A percentile compares a stretch with the other conserved stretches of the same genome.
These are phyloP conservation scores for Rhodophaea formosa DNA, from an alignment of 2,888 invertebrate species.

Conservation along the genomic window DNA sequence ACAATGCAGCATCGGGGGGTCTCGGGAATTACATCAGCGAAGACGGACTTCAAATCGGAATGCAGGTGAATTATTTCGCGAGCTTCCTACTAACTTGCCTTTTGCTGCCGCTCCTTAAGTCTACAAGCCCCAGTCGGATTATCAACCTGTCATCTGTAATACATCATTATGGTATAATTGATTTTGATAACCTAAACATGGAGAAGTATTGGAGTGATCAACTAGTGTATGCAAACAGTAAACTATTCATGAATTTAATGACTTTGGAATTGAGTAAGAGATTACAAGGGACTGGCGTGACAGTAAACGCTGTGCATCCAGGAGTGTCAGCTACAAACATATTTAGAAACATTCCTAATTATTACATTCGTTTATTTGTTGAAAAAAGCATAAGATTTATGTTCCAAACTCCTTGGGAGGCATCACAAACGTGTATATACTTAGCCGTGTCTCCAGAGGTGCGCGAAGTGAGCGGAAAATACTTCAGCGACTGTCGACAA, in stretches of 20 bases:
- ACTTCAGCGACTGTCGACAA: conserved; percentile 82
- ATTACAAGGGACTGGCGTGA: conserved; percentile 83
- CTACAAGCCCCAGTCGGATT: conserved; percentile 83
- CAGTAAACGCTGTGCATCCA: conserved; percentile 86
- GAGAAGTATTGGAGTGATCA: conserved; percentile 77
- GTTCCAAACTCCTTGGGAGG: conserved; percentile 83
- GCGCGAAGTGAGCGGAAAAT: conserved; percentile 82
- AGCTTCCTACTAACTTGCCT: conserved; percentile 87
- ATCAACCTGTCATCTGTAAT: conserved; percentile 83
- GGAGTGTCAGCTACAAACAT: conserved; percentile 85
- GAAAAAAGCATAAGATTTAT: conserved; percentile 49
- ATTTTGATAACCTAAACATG: conserved; percentile 74
- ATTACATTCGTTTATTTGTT: conserved; percentile 50
- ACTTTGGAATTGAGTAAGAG: conserved; percentile 81
- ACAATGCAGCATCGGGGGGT: conserved; percentile 81
- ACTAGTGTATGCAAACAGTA: conserved; percentile 74
- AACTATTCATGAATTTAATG: conserved; percentile 84
- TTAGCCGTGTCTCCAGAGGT: conserved; percentile 80
- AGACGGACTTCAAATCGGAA: conserved; percentile 85
- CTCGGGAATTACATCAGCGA: conserved; percentile 77
- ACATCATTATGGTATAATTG: conserved; percentile 73
- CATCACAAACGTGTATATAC: conserved; percentile 84
- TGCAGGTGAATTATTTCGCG: conserved; percentile 87
- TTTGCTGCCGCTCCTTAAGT: conserved; percentile 73
- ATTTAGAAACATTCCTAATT: conserved; percentile 80